Conservation (phyloP, 2,888 invertebrate genomes). For the Anodontia alba region DNA sequence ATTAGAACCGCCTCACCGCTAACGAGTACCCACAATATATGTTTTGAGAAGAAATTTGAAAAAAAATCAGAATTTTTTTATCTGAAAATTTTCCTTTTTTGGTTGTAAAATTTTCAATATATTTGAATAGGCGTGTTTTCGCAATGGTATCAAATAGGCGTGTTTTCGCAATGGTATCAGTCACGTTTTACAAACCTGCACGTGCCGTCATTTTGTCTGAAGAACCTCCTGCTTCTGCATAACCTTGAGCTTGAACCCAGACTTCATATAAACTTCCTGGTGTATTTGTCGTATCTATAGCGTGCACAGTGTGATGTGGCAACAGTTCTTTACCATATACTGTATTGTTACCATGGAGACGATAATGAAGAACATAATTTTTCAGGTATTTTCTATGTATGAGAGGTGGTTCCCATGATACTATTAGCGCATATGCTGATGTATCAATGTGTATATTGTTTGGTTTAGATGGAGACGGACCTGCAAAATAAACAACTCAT, state of each 20-base stretch:
- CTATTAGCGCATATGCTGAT: not conserved
- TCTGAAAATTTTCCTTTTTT: too few relatives aligned
- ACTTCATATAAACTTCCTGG: constrained; percentile 9
- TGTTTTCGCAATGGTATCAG: too few relatives aligned
- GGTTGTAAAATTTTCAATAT: too few relatives aligned
- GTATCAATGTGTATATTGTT: not conserved
- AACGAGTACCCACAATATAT: too few relatives aligned
- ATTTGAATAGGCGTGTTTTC: too few relatives aligned
- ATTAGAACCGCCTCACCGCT: too few relatives aligned
- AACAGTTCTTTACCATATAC: not conserved
- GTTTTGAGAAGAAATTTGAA: too few relatives aligned
- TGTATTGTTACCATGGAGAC: not conserved
- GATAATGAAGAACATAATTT: not conserved
- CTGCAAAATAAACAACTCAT: too few relatives aligned
- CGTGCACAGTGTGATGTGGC: not conserved
- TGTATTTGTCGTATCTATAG: constrained; percentile 2
- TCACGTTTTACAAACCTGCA: too few relatives aligned
- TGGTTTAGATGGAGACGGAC: not conserved
- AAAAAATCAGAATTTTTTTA: too few relatives aligned
- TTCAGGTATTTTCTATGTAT: not conserved
- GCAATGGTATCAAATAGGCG: too few relatives aligned
- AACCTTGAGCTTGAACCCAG: constrained; percentile 2
- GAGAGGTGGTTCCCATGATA: not conserved
- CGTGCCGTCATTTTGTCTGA: not conserved
- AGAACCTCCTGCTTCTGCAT: not conserved